A percentile compares a stretch with the other conserved stretches of the same genome.
Evolutionary conservation across 2,888 invertebrate species (phyloP).

Genomic region (Blastobasis lacticolella): DNA sequence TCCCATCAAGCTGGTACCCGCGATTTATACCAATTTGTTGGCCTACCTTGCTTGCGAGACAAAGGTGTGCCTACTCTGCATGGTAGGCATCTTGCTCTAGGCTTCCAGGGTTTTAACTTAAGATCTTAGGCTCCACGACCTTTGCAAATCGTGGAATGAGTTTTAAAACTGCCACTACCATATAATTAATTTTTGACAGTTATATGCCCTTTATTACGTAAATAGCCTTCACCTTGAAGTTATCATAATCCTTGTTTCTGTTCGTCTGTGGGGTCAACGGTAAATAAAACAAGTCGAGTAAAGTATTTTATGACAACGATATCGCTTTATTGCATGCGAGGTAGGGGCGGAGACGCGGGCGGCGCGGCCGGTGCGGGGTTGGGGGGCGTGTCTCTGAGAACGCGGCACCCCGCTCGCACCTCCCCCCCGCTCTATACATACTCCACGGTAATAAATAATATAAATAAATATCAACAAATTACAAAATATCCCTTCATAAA

Average conservation of each 20-base stretch:
- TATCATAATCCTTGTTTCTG: background rate
- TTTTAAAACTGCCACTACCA: too few species aligned
- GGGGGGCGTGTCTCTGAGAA: constrained; percentile 61
- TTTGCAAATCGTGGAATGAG: too few species aligned
- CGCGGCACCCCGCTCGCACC: constrained; percentile 42
- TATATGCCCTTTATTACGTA: too few species aligned
- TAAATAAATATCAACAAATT: constrained; percentile 74
- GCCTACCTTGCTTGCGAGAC: too few species aligned
- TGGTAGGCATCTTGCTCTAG: too few species aligned
- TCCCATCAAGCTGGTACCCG: too few species aligned
- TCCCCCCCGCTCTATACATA: constrained; percentile 44
- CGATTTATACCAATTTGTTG: too few species aligned
- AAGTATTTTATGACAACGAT: constrained; percentile 77
- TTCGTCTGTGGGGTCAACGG: background rate
- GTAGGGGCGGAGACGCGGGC: constrained; percentile 35
- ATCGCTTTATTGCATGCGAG: constrained; percentile 77
- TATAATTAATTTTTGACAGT: too few species aligned
- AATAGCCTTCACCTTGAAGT: too few species aligned
- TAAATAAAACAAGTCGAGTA: constrained; percentile 31
- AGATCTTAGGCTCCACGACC: too few species aligned
- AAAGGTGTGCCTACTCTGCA: too few species aligned
- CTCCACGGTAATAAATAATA: constrained; percentile 69
- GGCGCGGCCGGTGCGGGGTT: constrained; percentile 50
- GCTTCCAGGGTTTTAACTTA: too few species aligned
- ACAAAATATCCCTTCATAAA: constrained; percentile 73